These are phyloP conservation scores for Trichoplusia ni DNA, from an alignment of 1,140 invertebrate species.

Conservation along the genomic window DNA sequence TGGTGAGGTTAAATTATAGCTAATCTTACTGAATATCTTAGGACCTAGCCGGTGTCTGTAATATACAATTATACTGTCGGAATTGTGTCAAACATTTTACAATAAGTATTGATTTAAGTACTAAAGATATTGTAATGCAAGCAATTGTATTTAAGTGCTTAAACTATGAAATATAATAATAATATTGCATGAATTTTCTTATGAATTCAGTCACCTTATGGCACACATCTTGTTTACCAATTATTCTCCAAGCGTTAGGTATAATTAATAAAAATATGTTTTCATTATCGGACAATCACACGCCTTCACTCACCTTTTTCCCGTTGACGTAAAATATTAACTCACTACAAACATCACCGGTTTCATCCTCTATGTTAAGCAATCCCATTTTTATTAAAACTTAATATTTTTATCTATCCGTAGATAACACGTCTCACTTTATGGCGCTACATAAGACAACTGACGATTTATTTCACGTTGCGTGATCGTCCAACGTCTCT, in stretches of 20 bases:
- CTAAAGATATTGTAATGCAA: too few species aligned
- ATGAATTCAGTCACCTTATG: too few species aligned
- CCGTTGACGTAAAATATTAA: conserved; percentile 73
- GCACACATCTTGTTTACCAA: neutral
- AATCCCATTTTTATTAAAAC: conserved; percentile 50
- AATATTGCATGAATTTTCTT: too few species aligned
- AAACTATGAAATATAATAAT: too few species aligned
- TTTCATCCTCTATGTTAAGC: conserved; percentile 60
- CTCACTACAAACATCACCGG: conserved; percentile 47
- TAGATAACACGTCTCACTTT: conserved; percentile 28
- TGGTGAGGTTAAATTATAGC: too few species aligned
- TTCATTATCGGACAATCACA: neutral
- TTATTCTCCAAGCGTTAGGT: neutral
- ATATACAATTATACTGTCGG: too few species aligned
- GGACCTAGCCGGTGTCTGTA: too few species aligned
- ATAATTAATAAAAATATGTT: neutral
- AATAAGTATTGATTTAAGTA: too few species aligned
- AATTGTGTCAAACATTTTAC: too few species aligned
- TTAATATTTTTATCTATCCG: neutral
- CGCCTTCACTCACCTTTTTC: conserved; percentile 60
- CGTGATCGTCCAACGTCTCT: conserved; percentile 5
- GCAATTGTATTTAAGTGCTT: too few species aligned
- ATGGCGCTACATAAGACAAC: conserved; percentile 6
- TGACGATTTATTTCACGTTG: conserved; percentile 4
- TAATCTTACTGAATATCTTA: too few species aligned